Percentiles rank a stretch among this genome's conserved stretches.
Evolutionary conservation across 1,140 invertebrate genomes (phyloP).

Genomic region (Trinorchestia longiramus): DNA sequence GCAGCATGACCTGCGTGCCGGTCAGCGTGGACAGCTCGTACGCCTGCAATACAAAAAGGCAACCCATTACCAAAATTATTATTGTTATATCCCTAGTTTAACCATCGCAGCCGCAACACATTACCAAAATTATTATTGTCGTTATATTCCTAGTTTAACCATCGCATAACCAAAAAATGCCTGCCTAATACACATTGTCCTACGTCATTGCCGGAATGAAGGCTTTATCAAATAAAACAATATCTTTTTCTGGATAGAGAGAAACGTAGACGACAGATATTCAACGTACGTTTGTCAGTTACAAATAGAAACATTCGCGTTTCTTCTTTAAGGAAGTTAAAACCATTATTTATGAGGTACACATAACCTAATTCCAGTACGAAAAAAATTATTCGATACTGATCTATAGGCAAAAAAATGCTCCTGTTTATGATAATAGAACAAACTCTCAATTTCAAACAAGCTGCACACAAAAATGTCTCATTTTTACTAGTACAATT

Average conservation of each 20-base stretch:
- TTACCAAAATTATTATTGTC: too few relatives aligned
- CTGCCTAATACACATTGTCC: too few relatives aligned
- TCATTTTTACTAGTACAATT: neutral
- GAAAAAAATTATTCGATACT: neutral
- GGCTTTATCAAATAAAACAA: too few relatives aligned
- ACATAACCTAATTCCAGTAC: neutral
- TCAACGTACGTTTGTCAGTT: neutral
- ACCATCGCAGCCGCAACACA: too few relatives aligned
- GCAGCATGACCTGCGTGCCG: slow-evolving; percentile 97
- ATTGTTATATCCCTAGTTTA: too few relatives aligned
- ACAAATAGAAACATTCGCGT: neutral
- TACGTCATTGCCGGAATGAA: too few relatives aligned
- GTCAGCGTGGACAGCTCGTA: slow-evolving; percentile 99
- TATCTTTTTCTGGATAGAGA: too few relatives aligned
- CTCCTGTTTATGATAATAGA: neutral
- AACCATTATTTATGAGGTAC: neutral
- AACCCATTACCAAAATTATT: neutral
- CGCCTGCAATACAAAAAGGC: slow-evolving; percentile 78
- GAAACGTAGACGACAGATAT: neutral
- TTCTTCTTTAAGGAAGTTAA: neutral
- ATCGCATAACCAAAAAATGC: too few relatives aligned
- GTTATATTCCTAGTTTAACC: too few relatives aligned
- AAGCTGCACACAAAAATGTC: neutral
- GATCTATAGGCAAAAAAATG: neutral
- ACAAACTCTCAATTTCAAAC: neutral